Conservation (phyloP, 2,113 vertebrate genomes). For the Bufo bufo region DNA sequence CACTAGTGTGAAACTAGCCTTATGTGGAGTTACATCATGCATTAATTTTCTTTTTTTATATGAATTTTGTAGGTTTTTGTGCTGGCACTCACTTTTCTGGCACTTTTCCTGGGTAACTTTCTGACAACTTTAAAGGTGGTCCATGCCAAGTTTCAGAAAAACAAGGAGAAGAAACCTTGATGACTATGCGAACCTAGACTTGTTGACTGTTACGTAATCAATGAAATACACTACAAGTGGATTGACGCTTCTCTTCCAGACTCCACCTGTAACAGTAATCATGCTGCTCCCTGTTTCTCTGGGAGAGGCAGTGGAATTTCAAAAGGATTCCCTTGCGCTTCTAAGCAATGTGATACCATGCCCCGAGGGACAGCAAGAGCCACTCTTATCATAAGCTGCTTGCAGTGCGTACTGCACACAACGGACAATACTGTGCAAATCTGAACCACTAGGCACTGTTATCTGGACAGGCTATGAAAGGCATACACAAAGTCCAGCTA, state of each 20-base stretch:
- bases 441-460: neutral
- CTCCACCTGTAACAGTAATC: constrained; percentile 11
- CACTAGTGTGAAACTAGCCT: too few species aligned
- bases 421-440: neutral
- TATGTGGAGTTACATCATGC: too few species aligned
- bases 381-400: neutral
- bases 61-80: constrained; percentile 83
- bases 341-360: neutral
- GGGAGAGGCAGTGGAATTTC: constrained; percentile 7
- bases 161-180: constrained; percentile 80
- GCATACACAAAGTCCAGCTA: neutral
- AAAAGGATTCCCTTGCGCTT: neutral
- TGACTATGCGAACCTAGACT: neutral
- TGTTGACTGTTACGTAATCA: constrained; percentile 28
- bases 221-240: constrained; percentile 21
- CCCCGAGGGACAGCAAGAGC: neutral
- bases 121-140: constrained; percentile 96
- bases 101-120: constrained; percentile 96
- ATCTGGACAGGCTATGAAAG: neutral
- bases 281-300: constrained; percentile 36
- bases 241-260: neutral
- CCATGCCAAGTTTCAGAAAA: constrained; percentile 90
- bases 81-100: constrained; percentile 88
- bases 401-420: neutral
- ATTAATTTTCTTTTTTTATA: neutral